These are phyloP conservation scores for Criorhina ranunculi DNA, from an alignment of 2,888 invertebrate genomes.

Conservation along the genomic window DNA sequence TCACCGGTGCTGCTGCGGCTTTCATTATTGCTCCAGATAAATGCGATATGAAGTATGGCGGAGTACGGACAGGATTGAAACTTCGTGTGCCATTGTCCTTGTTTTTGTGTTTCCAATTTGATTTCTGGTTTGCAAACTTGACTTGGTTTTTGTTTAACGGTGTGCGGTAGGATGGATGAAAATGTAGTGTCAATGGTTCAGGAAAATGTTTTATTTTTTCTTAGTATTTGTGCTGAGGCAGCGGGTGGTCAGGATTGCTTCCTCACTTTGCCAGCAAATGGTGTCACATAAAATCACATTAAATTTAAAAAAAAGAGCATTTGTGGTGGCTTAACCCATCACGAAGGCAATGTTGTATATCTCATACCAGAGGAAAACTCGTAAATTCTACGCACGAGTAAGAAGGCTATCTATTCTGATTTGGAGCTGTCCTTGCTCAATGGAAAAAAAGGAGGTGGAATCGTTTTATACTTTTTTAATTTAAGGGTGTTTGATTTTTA, in stretches of 20 bases:
- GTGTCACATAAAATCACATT: constrained; percentile 65
- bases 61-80: constrained; percentile 23
- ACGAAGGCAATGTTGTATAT: background rate
- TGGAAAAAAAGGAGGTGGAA: background rate
- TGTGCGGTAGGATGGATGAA: constrained; percentile 4
- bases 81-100: constrained; percentile 51
- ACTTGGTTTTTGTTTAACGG: constrained; percentile 35
- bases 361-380: constrained; percentile 1
- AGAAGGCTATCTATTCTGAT: background rate
- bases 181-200: constrained; percentile 25
- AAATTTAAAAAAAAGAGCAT: constrained; percentile 28
- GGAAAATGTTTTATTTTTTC: constrained; percentile 27
- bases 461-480: constrained; percentile 19
- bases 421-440: background rate
- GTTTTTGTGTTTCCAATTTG: constrained; percentile 49
- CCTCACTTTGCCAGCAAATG: constrained; percentile 21
- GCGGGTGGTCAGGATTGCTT: constrained; percentile 23
- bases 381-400: constrained; percentile 2
- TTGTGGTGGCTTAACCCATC: constrained; percentile 6
- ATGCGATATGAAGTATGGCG: constrained; percentile 63
- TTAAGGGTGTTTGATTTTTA: background rate
- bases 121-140: constrained; percentile 40
- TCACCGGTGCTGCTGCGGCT: constrained; percentile 46
- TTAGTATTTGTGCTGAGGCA: background rate
- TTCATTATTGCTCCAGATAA: constrained; percentile 66